Evolutionary conservation across 2,888 invertebrate genomes (phyloP).

Genomic region (Stenolophus ochropezus): DNA sequence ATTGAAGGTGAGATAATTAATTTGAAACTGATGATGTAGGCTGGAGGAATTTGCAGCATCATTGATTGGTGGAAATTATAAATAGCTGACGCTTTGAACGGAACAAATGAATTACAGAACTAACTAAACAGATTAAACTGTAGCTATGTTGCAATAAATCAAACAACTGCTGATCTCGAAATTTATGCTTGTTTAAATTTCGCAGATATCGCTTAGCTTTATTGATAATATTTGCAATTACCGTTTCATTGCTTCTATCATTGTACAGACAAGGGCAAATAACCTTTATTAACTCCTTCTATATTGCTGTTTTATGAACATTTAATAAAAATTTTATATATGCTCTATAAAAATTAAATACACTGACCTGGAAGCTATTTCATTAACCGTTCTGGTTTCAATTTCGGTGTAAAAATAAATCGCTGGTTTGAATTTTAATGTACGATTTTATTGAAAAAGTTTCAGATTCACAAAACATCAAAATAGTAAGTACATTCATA

Average conservation of each 20-base stretch:
- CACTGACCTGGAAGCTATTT: too few species aligned
- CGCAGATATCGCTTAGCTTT: neutral
- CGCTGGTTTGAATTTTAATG: too few species aligned
- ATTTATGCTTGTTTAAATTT: slow-evolving; percentile 44
- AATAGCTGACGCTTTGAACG: slow-evolving; percentile 39
- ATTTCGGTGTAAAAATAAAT: too few species aligned
- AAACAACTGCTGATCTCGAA: slow-evolving; percentile 40
- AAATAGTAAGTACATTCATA: too few species aligned
- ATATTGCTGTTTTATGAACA: too few species aligned
- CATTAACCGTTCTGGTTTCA: too few species aligned
- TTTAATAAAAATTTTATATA: too few species aligned
- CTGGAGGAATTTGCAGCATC: slow-evolving; percentile 37
- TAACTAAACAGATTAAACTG: slow-evolving; percentile 43
- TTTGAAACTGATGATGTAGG: slow-evolving; percentile 29
- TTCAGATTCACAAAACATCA: too few species aligned
- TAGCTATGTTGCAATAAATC: slow-evolving; percentile 38
- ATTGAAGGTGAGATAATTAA: slow-evolving; percentile 19
- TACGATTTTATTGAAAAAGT: too few species aligned
- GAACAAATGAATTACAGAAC: slow-evolving; percentile 41
- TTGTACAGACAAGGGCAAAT: neutral
- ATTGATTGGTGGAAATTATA: slow-evolving; percentile 35
- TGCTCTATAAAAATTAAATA: too few species aligned
- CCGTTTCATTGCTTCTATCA: neutral
- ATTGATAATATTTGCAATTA: slow-evolving; percentile 33
- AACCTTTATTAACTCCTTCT: too few species aligned